These are phyloP conservation scores for Nycticebus coucang DNA, from an alignment of 2,113 vertebrate species.

Conservation along the genomic window DNA sequence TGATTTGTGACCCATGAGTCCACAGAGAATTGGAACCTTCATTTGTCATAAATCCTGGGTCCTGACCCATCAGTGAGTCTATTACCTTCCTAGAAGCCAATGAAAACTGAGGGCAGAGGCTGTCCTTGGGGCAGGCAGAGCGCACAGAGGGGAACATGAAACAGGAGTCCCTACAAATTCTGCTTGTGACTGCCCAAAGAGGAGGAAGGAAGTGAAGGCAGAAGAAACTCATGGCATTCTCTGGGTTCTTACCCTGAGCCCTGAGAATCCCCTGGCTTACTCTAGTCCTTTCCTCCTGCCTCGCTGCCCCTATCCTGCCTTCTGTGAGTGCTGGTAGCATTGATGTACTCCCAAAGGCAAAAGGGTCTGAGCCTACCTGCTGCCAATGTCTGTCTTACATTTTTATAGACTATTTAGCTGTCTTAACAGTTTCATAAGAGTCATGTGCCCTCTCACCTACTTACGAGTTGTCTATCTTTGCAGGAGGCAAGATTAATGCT, in stretches of 20 bases:
- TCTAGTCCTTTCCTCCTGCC: not conserved
- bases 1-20: not conserved
- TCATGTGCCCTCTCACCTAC: constrained; percentile 82
- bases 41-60: not conserved
- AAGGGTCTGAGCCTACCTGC: not conserved
- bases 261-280: not conserved
- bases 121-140: not conserved
- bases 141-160: not conserved
- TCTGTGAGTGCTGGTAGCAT: not conserved
- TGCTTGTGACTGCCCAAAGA: not conserved
- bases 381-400: not conserved
- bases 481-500: constrained; percentile 56
- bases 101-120: not conserved
- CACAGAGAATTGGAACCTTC: not conserved
- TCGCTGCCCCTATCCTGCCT: not conserved
- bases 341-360: not conserved
- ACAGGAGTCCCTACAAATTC: not conserved
- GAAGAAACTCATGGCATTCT: not conserved
- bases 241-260: not conserved
- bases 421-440: constrained; percentile 77
- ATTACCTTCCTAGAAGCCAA: not conserved
- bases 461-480: constrained; percentile 77
- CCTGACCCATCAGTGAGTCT: not conserved
- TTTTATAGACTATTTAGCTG: constrained; percentile 35
- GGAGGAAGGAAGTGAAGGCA: not conserved